These are phyloP conservation scores for Podargus strigoides DNA, from an alignment of 2,797 vertebrate genomes.

Conservation along the genomic window DNA sequence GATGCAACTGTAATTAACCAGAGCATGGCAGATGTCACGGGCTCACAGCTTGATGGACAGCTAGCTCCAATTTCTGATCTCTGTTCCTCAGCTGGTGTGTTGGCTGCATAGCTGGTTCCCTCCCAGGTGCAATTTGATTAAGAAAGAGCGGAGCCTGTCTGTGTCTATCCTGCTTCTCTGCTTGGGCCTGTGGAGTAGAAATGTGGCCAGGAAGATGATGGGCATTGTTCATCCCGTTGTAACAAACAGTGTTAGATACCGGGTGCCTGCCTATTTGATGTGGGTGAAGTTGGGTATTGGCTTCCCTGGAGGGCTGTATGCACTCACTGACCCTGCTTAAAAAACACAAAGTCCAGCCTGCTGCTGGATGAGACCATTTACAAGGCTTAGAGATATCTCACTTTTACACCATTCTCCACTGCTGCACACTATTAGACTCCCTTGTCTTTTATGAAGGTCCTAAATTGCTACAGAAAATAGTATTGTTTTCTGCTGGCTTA, in stretches of 20 bases:
- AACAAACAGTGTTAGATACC: not conserved
- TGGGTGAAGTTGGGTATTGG: not conserved
- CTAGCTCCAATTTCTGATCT: not conserved
- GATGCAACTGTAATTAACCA: not conserved
- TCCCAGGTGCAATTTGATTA: not conserved
- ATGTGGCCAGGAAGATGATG: not conserved
- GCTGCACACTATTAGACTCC: not conserved
- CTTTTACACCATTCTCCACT: not conserved
- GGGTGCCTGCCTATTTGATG: not conserved
- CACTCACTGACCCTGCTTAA: not conserved
- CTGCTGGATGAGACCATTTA: not conserved
- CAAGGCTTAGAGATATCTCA: not conserved
- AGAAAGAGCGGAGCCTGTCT: not conserved
- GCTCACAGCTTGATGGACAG: not conserved
- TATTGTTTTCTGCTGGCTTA: constrained; percentile 26
- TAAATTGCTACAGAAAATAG: constrained; percentile 41
- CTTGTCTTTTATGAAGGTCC: constrained; percentile 8
- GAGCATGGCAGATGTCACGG: accelerated
- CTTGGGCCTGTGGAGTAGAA: not conserved
- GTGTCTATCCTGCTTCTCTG: not conserved
- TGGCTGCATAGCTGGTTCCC: not conserved
- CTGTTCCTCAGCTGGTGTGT: not conserved
- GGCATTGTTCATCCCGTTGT: not conserved
- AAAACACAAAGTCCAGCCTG: not conserved
- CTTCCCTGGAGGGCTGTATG: not conserved